Evolutionary conservation across 2,888 invertebrate species (phyloP), one percentile per base, ranked within the genome.

Genomic region (Papilio demoleus): DNA sequence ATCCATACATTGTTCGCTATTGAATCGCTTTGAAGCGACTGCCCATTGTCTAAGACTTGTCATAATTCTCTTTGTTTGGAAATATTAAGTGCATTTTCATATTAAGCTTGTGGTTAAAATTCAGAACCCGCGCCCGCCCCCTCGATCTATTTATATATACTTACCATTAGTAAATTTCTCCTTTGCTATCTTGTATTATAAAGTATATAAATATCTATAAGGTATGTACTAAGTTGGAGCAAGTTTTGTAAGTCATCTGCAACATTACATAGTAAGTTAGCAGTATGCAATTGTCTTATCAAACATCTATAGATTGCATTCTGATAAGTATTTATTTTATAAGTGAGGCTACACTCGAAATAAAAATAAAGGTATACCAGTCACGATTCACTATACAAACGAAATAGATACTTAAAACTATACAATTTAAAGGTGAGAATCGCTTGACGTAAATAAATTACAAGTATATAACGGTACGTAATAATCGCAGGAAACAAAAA

Each of bases 401-500:
- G 9, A 31, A 56, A 56, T 1, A 1, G 9, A 56, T 14, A 56
- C 53, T 31, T 56, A 56, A 8, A 31, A 31, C 31, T 11, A 56
- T n/a, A 3, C 9, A 4, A 0, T 0, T 22, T 64, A 68, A 38
- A 38, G 40, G 1, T 14, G 9, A 31, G 22, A 64, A 64, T 40
- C 19, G 38, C 1, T 14, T 62, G 22, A 24, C 45, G 8, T 14
- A 36, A 31, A 14, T 17, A 45, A 58, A 58, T 63, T 38, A 59
- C 14, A 40, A 67, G 56, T 45, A 45, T 59, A 59, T 68, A 64
- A 64, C 68, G 68, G 64, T 64, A 59, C 56, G 36, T 59, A 59
- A 68, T 68, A 68, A 64, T 53, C 40, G 19, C 67, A 38, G 47
- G 50, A 64, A 50, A 64, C 63, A 64, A 68, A 68, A 68, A 64